A percentile compares a stretch with the other conserved stretches of the same genome.
phyloP scores from a whole-genome alignment of 1,140 invertebrate genomes.

The Brachionus calyciflorus region DNA sequence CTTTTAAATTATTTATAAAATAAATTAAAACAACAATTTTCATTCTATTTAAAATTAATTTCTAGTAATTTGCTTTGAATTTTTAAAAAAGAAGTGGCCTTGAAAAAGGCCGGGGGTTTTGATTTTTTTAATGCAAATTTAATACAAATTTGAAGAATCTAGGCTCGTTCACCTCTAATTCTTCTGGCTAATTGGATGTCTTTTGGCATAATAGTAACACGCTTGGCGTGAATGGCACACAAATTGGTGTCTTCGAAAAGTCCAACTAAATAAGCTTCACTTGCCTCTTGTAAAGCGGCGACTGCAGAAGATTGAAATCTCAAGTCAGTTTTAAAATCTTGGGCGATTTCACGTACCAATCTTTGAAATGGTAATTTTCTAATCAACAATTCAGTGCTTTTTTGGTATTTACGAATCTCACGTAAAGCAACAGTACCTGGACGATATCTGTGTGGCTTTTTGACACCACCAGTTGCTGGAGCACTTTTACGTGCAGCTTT shows the following conservation, averaged over 20 bases:
- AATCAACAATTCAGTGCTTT: slow-evolving; percentile 71
- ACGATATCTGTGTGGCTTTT: slow-evolving; percentile 64
- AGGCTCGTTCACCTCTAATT: slow-evolving; percentile 57
- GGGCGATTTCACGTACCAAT: slow-evolving; percentile 78
- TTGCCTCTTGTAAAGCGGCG: slow-evolving; percentile 69
- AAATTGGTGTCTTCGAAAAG: slow-evolving; percentile 87
- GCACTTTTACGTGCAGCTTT: slow-evolving; percentile 68
- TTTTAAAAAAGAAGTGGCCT: neutral
- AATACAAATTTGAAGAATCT: slow-evolving; percentile 42
- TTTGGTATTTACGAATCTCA: slow-evolving; percentile 81
- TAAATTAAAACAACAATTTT: too few relatives aligned
- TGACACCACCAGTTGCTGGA: slow-evolving; percentile 64
- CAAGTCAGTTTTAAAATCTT: slow-evolving; percentile 70
- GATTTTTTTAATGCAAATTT: too few relatives aligned
- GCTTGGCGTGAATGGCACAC: slow-evolving; percentile 88
- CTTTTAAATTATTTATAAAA: too few relatives aligned
- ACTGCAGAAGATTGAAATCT: slow-evolving; percentile 65
- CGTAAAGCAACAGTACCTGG: slow-evolving; percentile 79
- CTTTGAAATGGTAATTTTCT: slow-evolving; percentile 80
- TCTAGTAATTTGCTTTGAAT: too few relatives aligned
- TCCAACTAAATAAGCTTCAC: slow-evolving; percentile 80
- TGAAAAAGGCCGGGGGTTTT: neutral
- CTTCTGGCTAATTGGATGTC: slow-evolving; percentile 72
- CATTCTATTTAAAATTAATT: too few relatives aligned
- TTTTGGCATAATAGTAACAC: slow-evolving; percentile 92